These are phyloP conservation scores for Coracias cyanogaster DNA, from an alignment of 2,797 vertebrate species.

Conservation along the genomic window DNA sequence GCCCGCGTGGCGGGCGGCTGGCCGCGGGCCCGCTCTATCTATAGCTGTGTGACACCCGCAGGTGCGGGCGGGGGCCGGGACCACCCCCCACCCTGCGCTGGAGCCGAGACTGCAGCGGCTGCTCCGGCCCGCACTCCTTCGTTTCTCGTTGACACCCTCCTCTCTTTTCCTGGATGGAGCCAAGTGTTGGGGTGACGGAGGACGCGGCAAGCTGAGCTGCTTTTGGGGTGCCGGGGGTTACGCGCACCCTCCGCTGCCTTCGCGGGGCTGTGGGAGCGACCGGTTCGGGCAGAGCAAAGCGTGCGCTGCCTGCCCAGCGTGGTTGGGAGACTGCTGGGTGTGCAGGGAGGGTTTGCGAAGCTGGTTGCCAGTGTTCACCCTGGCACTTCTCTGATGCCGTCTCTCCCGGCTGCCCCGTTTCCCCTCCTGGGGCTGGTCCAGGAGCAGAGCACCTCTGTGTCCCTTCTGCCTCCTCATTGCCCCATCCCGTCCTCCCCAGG, in stretches of 20 bases:
- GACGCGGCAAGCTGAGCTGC: accelerated
- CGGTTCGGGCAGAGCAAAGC: accelerated
- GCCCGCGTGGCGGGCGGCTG: too few species aligned
- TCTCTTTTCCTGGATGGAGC: neutral
- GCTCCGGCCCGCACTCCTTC: neutral
- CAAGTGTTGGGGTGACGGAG: accelerated
- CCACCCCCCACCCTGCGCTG: neutral
- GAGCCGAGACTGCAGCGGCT: constrained; percentile 14
- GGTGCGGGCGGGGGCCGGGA: neutral
- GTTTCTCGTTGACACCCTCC: constrained; percentile 26
- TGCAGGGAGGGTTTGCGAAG: neutral
- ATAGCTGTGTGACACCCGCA: constrained; percentile 50
- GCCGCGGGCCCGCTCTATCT: too few species aligned
- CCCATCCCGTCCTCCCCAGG: neutral
- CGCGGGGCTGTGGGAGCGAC: accelerated
- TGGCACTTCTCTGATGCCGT: neutral
- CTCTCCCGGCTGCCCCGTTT: neutral
- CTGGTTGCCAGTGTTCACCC: accelerated
- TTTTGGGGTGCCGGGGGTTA: accelerated
- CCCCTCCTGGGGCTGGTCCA: neutral
- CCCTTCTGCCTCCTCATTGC: neutral
- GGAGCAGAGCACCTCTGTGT: neutral
- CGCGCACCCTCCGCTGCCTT: accelerated
- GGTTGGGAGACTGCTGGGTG: neutral
- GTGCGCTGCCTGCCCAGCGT: accelerated